These are phyloP conservation scores for Paralichthys olivaceus DNA, from an alignment of 2,113 vertebrate species.

Conservation along the genomic window DNA sequence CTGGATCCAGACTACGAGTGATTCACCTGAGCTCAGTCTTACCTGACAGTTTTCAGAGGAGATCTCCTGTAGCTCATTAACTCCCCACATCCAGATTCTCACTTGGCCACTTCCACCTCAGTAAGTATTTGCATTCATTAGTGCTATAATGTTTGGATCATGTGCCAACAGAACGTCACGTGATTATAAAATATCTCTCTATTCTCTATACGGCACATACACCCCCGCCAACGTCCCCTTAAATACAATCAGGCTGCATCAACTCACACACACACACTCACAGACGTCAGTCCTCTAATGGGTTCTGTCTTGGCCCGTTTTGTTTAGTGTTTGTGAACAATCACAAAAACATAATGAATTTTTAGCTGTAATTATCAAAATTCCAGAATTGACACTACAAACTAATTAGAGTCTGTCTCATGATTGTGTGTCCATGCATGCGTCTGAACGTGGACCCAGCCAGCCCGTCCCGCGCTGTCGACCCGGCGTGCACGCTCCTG, in stretches of 20 bases:
- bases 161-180: background rate
- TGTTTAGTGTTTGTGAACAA: background rate
- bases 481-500: conserved; percentile 39
- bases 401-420: background rate
- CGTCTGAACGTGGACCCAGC: conserved; percentile 12
- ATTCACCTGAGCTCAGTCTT: too few relatives aligned
- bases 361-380: background rate
- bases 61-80: conserved; percentile 4
- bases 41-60: background rate
- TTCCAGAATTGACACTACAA: background rate
- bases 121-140: conserved; percentile 14
- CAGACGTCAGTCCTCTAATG: too few relatives aligned
- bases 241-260: too few relatives aligned
- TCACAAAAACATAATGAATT: background rate
- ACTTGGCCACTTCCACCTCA: background rate
- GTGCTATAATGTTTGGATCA: background rate
- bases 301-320: too few relatives aligned
- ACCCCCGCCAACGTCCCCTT: too few relatives aligned
- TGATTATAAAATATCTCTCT: too few relatives aligned
- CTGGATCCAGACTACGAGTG: too few relatives aligned
- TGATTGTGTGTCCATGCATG: conserved; percentile 17
- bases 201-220: too few relatives aligned
- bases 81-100: background rate
- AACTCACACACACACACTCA: too few relatives aligned
- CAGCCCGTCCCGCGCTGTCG: conserved; percentile 24